Percentiles rank a stretch among this genome's conserved stretches.
phyloP scores from a whole-genome alignment of 2,888 invertebrate genomes.

The Linyphia triangularis region DNA sequence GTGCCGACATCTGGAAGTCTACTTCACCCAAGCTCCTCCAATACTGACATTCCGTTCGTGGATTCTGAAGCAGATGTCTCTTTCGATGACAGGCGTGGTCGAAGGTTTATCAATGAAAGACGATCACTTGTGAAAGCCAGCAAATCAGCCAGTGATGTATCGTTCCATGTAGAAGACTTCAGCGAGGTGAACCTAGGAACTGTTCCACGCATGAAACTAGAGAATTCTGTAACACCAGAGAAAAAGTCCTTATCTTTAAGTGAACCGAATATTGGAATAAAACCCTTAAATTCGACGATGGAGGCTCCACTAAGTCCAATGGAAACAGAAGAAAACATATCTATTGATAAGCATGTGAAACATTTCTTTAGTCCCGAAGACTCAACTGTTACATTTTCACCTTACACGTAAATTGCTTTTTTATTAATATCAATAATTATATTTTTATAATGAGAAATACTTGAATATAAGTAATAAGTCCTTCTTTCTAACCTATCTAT shows the following conservation, averaged over 20 bases:
- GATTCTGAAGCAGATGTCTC: conserved; percentile 58
- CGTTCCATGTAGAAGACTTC: neutral
- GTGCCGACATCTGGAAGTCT: conserved; percentile 19
- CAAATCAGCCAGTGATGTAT: conserved; percentile 28
- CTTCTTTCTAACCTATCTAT: too few relatives aligned
- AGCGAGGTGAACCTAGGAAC: neutral
- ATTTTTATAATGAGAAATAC: neutral
- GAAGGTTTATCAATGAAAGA: conserved; percentile 1
- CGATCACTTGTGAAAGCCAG: neutral
- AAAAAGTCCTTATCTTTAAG: conserved; percentile 13
- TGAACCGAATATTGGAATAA: conserved; percentile 9
- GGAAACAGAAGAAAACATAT: conserved; percentile 65
- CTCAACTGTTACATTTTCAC: conserved; percentile 67
- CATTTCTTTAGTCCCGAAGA: conserved; percentile 42
- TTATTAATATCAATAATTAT: neutral
- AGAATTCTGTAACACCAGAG: neutral
- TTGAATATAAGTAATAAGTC: too few relatives aligned
- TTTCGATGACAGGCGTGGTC: conserved; percentile 48
- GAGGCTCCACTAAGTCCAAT: conserved; percentile 33
- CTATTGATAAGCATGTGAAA: conserved; percentile 25
- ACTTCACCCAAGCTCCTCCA: conserved; percentile 59
- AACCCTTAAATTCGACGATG: neutral
- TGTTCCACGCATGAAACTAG: conserved; percentile 8
- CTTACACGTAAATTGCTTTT: conserved; percentile 34
- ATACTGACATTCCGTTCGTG: conserved; percentile 59